These are phyloP conservation scores for Uloborus diversus DNA, from an alignment of 1,140 invertebrate genomes.

Conservation along the genomic window DNA sequence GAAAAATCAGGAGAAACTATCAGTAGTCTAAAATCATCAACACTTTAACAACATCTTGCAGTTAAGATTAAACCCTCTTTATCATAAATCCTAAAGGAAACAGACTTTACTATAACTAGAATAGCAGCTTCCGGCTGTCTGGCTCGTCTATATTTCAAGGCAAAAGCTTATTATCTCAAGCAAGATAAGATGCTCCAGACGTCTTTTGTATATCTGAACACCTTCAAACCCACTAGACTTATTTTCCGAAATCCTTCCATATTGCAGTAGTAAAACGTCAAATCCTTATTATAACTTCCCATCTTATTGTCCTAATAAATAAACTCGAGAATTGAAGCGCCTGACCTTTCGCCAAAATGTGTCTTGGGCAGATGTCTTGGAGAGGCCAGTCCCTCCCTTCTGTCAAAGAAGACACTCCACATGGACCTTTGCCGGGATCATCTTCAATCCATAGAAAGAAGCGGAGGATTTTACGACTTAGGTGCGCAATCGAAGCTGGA, in stretches of 20 bases:
- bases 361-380: constrained; percentile 41
- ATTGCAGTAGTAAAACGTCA: neutral
- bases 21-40: no score
- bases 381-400: constrained; percentile 10
- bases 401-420: constrained; percentile 3
- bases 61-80: no score
- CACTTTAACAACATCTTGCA: no score
- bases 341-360: constrained; percentile 14
- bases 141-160: no score
- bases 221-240: neutral
- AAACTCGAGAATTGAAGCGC: neutral
- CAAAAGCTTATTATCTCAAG: no score
- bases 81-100: no score
- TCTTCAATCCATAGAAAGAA: constrained; percentile 3
- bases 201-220: neutral
- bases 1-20: no score
- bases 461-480: constrained; percentile 27
- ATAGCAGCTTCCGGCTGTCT: no score
- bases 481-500: neutral
- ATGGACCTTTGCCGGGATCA: neutral
- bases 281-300: neutral
- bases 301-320: constrained; percentile 27
- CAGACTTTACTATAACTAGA: no score
- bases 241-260: neutral
- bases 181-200: neutral